Evolutionary conservation across 2,888 invertebrate genomes (phyloP), one percentile per base, ranked within the genome.

Genomic region (Rhingia campestris): DNA sequence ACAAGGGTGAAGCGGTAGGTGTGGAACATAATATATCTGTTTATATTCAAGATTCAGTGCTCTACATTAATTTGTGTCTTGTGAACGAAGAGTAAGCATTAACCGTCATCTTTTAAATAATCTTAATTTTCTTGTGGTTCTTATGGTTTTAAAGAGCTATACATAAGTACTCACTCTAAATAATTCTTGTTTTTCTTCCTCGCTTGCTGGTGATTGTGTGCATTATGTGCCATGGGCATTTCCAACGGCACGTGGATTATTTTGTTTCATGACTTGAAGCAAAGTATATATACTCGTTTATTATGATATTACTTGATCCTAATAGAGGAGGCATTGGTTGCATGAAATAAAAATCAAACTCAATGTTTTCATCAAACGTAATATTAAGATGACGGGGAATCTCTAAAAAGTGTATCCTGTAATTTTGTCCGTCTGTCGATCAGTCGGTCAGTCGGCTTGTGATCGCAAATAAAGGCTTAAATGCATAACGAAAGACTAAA

Each of bases 141-240:
- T 37, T 47, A 69, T 30, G 30, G 30, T 37, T 67, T 22, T 56
- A 54, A 32, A 32, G 43, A 54, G 4, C 33, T 43, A 4, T 56
- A 47, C 9, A 22, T 69, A 45, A 5, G 33, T 39, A 51, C 32
- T 63, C 14, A 6, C 56, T 22, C 69, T 69, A 56, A 47, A 56
- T 56, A 45, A 47, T 30, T 37, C 47, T 58, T 39, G 56, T 47
- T 58, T 69, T 47, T 56, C 69, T 45, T 47, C 12, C 47, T 30
- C 35, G 2, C 35, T 51, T 41, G 37, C 14, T 35, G 33, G 33
- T 12, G 10, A 41, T 67, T 67, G 66, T 69, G 43, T 37, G 5
- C 45, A 47, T 22, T 45, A 56, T 56, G 12, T 45, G 69, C 69
- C 56, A 56, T 37, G 56, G 67, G 69, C 69, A 69, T 67, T 70